Percentiles rank a stretch among this genome's conserved stretches.
These are phyloP conservation scores for Exaiptasia diaphana DNA, from an alignment of 64 coral and sea anemone genomes.

Conservation along the genomic window DNA sequence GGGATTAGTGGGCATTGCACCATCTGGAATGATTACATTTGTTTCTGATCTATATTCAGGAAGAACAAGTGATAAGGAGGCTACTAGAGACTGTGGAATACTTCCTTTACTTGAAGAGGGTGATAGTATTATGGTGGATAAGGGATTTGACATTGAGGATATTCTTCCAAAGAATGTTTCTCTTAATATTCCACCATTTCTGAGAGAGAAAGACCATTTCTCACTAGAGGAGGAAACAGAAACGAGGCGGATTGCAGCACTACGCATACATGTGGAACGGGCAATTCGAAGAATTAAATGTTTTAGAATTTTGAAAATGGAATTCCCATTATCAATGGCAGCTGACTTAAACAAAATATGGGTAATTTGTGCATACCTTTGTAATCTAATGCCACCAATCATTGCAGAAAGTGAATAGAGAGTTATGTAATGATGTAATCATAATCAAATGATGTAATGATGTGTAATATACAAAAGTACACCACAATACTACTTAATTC, in stretches of 20 bases:
- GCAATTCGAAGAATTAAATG: constrained; percentile 60
- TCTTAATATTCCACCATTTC: background rate
- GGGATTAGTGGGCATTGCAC: constrained; percentile 12
- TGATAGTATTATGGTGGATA: too few relatives aligned
- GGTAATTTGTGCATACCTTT: constrained; percentile 43
- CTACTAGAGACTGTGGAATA: constrained; percentile 22
- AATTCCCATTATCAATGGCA: constrained; percentile 24
- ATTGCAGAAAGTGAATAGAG: constrained; percentile 3
- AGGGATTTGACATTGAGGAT: background rate
- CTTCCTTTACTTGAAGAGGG: background rate
- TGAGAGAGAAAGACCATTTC: background rate
- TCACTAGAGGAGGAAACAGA: constrained; percentile 45
- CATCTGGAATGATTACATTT: constrained; percentile 7
- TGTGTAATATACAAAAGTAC: background rate
- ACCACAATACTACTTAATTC: too few relatives aligned
- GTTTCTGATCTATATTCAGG: background rate
- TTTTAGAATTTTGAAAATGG: constrained; percentile 46
- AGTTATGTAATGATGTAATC: background rate
- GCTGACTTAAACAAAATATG: constrained; percentile 53
- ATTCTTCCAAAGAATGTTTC: background rate
- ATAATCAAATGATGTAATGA: too few relatives aligned
- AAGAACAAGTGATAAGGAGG: constrained; percentile 7
- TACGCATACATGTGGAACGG: constrained; percentile 36
- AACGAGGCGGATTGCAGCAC: constrained; percentile 38
- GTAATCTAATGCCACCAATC: constrained; percentile 4